These are phyloP conservation scores for Hydrolagus colliei DNA, from an alignment of 2,797 vertebrate genomes.

Conservation along the genomic window DNA sequence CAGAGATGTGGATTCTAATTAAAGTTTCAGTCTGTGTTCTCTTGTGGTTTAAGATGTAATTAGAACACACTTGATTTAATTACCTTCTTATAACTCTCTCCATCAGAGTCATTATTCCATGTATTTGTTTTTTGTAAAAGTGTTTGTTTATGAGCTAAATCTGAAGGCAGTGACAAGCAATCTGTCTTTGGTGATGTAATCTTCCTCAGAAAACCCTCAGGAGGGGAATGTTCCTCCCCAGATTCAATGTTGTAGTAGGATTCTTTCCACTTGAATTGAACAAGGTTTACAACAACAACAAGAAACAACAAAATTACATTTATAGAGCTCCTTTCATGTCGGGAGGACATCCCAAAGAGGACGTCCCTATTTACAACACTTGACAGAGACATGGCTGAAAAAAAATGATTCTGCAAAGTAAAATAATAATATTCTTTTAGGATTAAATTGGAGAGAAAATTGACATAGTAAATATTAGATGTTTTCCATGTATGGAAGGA, in stretches of 20 bases:
- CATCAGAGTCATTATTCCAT: neutral
- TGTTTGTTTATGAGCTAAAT: conserved; percentile 24
- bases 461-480: neutral
- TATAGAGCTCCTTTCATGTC: too few relatives aligned
- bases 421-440: neutral
- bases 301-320: too few relatives aligned
- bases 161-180: conserved; percentile 13
- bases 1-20: neutral
- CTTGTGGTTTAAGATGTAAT: conserved; percentile 21
- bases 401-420: neutral
- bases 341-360: too few relatives aligned
- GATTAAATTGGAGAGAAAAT: neutral
- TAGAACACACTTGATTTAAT: conserved; percentile 18
- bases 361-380: too few relatives aligned
- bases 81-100: neutral
- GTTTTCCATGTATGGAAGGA: neutral
- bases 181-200: conserved; percentile 21
- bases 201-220: conserved; percentile 2
- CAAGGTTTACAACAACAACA: too few relatives aligned
- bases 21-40: conserved; percentile 3
- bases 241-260: conserved; percentile 11
- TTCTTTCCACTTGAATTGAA: neutral
- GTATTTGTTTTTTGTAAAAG: conserved; percentile 18
- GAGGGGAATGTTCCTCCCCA: conserved; percentile 20
- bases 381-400: neutral